phyloP scores from a whole-genome alignment of 1,140 invertebrate species.

The Pogonomyrmex californicus region DNA sequence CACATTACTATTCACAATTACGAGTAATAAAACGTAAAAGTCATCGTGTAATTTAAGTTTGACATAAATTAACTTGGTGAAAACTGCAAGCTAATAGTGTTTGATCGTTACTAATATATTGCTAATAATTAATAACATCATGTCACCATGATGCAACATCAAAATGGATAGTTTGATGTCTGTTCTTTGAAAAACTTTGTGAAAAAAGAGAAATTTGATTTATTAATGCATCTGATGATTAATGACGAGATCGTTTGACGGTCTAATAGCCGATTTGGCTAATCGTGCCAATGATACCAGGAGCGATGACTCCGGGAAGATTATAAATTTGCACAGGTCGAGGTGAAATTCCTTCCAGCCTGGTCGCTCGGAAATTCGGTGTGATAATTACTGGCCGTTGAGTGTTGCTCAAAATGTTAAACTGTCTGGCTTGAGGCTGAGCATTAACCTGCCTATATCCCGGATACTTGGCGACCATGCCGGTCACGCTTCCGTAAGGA shows the following conservation, averaged over 20 bases:
- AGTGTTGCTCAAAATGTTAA: neutral
- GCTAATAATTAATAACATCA: conserved; percentile 2
- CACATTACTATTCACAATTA: conserved; percentile 14
- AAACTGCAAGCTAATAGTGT: neutral
- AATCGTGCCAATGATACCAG: conserved; percentile 75
- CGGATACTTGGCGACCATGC: conserved; percentile 76
- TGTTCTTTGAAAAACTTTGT: neutral
- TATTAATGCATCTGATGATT: neutral
- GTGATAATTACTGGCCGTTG: conserved; percentile 55
- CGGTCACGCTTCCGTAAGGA: conserved; percentile 83
- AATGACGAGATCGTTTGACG: neutral
- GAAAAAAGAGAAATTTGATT: conserved; percentile 38
- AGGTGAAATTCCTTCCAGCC: conserved; percentile 46
- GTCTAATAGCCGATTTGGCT: conserved; percentile 75
- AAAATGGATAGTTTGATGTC: neutral
- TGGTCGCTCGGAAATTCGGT: conserved; percentile 71
- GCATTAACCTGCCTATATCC: conserved; percentile 34
- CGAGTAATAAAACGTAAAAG: neutral
- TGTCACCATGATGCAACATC: neutral
- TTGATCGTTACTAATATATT: neutral
- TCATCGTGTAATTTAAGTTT: neutral
- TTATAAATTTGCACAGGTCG: conserved; percentile 78
- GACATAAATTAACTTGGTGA: neutral
- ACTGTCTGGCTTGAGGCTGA: conserved; percentile 37
- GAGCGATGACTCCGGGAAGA: conserved; percentile 73